A percentile compares a stretch with the other conserved stretches of the same genome.
Evolutionary conservation across 2,797 vertebrate species (phyloP).

Genomic region (Acanthiza pusilla): DNA sequence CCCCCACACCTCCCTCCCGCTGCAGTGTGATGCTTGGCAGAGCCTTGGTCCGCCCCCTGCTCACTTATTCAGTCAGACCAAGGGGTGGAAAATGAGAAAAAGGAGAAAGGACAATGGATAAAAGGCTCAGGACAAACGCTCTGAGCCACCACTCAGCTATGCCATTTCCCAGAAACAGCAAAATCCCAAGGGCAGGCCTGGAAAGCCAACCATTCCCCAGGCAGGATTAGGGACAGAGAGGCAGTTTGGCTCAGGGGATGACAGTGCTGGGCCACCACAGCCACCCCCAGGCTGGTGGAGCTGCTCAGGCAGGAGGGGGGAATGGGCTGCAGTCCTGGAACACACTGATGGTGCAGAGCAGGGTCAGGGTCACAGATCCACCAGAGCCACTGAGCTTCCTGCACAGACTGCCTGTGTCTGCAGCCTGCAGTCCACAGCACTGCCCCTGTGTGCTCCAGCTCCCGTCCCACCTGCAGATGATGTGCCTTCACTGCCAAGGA

Average conservation of each 20-base stretch:
- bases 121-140: background rate
- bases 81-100: background rate
- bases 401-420: accelerated
- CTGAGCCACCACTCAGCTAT: background rate
- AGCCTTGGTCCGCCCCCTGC: background rate
- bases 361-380: background rate
- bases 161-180: background rate
- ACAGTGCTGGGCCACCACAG: accelerated
- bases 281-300: background rate
- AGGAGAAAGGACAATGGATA: background rate
- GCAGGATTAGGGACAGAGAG: background rate
- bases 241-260: background rate
- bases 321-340: background rate
- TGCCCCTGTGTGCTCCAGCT: background rate
- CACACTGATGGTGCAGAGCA: background rate
- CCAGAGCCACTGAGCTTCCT: accelerated
- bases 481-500: background rate
- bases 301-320: background rate
- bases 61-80: background rate
- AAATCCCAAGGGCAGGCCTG: background rate
- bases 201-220: background rate
- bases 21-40: background rate
- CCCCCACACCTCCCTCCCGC: background rate
- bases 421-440: too few species aligned
- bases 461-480: background rate